Evolutionary conservation across 1,140 invertebrate genomes (phyloP), one percentile per base, ranked within the genome.

Genomic region (Orchesella cincta): DNA sequence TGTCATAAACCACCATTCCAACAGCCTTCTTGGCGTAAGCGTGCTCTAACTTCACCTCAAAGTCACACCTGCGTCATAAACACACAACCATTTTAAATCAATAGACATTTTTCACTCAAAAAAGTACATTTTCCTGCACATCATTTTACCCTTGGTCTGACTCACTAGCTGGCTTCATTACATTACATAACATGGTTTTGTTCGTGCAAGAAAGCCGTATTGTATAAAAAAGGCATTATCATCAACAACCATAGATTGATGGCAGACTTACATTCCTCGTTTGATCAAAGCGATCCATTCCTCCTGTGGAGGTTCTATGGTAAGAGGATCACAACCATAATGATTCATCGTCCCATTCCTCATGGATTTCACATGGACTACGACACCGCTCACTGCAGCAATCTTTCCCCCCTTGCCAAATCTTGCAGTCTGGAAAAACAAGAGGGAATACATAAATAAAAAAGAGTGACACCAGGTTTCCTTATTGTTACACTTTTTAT

Each of bases 271-370:
- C 81, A 62, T 86, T 31, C 92, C 93, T 23, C 92, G 85, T 79
- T 89, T 88, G 1, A 93, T 90, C 67, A 94, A 85, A 0, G 92
- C 93, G 74, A 94, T 90, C 92, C 92, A 94, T 0, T 90, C 87
- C 28, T 88, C 86, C 0, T 84, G 83, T n/a, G 87, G 87, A 31
- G 86, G 83, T 0, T 85, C 86, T 51, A 89, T 89, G 62, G 33
- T 29, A 33, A 92, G 86, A 3, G 89, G 88, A 0, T 87, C 85
- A 83, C 92, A 93, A 0, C 90, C 92, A 8, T 88, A 88, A 82
- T 92, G 90, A 82, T 91, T 89, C 2, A 84, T 85, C 14, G 86
- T 84, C 23, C 87, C 86, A 2, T 84, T 81, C 51, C 83, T 81
- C 16, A 73, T 76, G 0, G 88, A 87, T 18, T 86, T 86, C 0